Conservation (phyloP, 2,888 invertebrate genomes). For the Ochropleura plecta region DNA sequence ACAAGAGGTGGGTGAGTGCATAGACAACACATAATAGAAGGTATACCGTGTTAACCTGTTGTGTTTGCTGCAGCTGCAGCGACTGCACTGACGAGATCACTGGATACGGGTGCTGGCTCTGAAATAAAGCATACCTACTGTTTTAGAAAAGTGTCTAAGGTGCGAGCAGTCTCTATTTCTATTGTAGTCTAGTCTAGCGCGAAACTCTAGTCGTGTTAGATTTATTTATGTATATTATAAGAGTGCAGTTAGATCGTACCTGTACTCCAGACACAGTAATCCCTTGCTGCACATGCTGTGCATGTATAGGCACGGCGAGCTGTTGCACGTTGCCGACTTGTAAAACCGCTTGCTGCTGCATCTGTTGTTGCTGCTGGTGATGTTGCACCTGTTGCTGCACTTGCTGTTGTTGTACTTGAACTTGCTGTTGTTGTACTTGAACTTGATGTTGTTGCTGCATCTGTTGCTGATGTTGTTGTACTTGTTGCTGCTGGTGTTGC, state of each 20-base stretch:
- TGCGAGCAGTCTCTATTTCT: background rate
- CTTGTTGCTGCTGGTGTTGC: constrained; percentile 74
- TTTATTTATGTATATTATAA: background rate
- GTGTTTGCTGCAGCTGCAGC: constrained; percentile 85
- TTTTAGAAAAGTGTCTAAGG: background rate
- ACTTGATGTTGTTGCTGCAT: constrained; percentile 69
- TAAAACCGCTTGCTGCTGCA: constrained; percentile 83
- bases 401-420: constrained; percentile 63
- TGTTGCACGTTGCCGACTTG: constrained; percentile 87
- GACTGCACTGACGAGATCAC: constrained; percentile 88
- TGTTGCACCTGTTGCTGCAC: constrained; percentile 73
- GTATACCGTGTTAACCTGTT: constrained; percentile 84
- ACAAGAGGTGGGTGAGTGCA: background rate
- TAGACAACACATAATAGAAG: constrained; percentile 21
- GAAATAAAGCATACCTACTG: constrained; percentile 42
- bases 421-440: constrained; percentile 70
- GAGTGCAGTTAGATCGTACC: constrained; percentile 63
- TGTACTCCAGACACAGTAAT: constrained; percentile 78
- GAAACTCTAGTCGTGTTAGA: background rate
- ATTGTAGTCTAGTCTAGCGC: background rate
- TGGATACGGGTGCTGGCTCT: constrained; percentile 84
- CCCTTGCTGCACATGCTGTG: constrained; percentile 81
- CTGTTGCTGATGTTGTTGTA: constrained; percentile 67
- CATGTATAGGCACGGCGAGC: constrained; percentile 83
- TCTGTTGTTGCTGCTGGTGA: constrained; percentile 70